Evolutionary conservation across 2,113 vertebrate species (phyloP).

Genomic region (Chauna torquata): DNA sequence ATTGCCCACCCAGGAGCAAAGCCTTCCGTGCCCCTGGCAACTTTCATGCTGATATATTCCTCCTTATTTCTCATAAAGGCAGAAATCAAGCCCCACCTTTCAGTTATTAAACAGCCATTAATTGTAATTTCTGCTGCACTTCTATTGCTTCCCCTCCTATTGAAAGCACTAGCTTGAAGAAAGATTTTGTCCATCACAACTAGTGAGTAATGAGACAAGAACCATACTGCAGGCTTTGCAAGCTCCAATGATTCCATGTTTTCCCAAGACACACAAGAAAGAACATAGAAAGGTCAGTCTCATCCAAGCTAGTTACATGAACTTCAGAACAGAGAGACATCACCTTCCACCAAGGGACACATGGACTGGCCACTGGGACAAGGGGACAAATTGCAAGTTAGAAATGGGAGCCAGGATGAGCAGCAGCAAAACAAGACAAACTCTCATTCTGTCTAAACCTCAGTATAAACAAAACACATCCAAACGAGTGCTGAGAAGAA

Average conservation of each 20-base stretch:
- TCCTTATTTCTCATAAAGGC: neutral
- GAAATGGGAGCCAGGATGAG: neutral
- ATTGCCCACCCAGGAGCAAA: neutral
- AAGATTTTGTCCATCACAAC: neutral
- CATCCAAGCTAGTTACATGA: fast-evolving
- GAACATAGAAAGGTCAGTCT: neutral
- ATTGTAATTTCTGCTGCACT: neutral
- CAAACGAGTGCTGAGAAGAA: neutral
- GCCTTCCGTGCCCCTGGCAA: neutral
- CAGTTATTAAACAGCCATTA: neutral
- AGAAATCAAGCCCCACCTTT: neutral
- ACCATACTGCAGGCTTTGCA: neutral
- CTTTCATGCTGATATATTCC: neutral
- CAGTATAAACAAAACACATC: neutral
- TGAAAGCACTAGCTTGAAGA: neutral
- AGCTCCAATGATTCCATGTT: neutral
- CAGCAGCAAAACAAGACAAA: neutral
- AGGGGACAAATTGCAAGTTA: neutral
- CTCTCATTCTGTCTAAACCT: neutral
- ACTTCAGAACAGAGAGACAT: neutral
- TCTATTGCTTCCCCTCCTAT: neutral
- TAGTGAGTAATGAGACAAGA: neutral
- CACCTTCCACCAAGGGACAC: neutral
- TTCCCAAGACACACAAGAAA: neutral
- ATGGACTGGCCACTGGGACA: fast-evolving